Conservation (phyloP, 2,797 vertebrate species). For the Heliangelus exortis region DNA sequence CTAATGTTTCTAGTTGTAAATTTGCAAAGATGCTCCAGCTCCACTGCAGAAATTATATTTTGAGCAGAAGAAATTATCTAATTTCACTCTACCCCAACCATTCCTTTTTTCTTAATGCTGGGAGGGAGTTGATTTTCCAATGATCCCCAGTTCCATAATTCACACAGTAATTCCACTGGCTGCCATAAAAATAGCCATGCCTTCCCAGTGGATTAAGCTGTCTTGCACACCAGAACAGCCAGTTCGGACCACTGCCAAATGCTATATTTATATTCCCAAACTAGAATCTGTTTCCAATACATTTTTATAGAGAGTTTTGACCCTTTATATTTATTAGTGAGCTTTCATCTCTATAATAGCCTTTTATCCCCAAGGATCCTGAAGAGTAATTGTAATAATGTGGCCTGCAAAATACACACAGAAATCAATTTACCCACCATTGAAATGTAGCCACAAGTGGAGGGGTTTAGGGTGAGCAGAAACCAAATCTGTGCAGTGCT, state of each 20-base stretch:
- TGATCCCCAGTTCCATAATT: neutral
- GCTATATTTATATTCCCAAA: constrained; percentile 64
- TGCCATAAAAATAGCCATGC: constrained; percentile 26
- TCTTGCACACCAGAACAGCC: constrained; percentile 37
- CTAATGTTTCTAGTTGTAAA: neutral
- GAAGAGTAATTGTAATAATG: constrained; percentile 59
- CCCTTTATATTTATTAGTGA: constrained; percentile 71
- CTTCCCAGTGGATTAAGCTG: constrained; percentile 35
- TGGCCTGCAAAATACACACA: constrained; percentile 38
- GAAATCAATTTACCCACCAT: constrained; percentile 40
- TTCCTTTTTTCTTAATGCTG: neutral
- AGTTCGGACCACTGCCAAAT: constrained; percentile 10
- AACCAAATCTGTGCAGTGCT: neutral
- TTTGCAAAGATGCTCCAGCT: neutral
- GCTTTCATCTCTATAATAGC: constrained; percentile 57
- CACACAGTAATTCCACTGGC: constrained; percentile 10
- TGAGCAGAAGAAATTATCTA: neutral
- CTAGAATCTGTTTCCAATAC: constrained; percentile 68
- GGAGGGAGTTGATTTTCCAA: neutral
- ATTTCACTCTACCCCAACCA: neutral
- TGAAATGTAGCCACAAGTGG: neutral
- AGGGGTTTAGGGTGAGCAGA: neutral
- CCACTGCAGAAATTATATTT: neutral
- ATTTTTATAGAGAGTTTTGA: constrained; percentile 64
- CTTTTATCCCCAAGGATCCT: constrained; percentile 62